phyloP scores from a whole-genome alignment of 2,797 vertebrate species.

The Cygnus olor region DNA sequence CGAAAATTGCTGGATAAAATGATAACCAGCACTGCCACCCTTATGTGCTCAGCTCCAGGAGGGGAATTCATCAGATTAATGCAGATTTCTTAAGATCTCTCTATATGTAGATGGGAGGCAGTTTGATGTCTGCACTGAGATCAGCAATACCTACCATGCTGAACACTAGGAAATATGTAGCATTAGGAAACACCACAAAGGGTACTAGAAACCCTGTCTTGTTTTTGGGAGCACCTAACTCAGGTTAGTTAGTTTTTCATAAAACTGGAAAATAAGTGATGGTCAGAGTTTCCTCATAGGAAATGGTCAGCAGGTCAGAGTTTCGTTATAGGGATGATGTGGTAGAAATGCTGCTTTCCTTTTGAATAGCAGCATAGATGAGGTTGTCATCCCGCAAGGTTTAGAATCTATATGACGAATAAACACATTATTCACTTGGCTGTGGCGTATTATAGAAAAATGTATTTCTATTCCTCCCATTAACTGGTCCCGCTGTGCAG shows the following conservation, averaged over 20 bases:
- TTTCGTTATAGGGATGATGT: fast-evolving
- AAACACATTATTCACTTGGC: not conserved
- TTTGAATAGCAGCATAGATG: not conserved
- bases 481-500: not conserved
- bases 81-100: not conserved
- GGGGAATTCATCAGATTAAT: not conserved
- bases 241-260: no score
- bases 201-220: not conserved
- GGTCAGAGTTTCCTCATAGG: fast-evolving
- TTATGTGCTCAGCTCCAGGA: not conserved
- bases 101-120: not conserved
- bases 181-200: not conserved
- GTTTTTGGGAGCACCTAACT: not conserved
- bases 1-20: slow-evolving; percentile 26
- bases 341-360: not conserved
- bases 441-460: not conserved
- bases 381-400: not conserved
- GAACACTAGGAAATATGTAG: not conserved
- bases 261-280: not conserved
- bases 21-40: not conserved
- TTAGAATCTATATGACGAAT: not conserved
- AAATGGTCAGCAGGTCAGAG: not conserved
- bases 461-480: not conserved
- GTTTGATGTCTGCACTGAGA: not conserved
- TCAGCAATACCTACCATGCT: not conserved